Evolutionary conservation across 2,797 vertebrate species (phyloP), one percentile per base, ranked within the genome.

Genomic region (Rhabdophis nuchalis): DNA sequence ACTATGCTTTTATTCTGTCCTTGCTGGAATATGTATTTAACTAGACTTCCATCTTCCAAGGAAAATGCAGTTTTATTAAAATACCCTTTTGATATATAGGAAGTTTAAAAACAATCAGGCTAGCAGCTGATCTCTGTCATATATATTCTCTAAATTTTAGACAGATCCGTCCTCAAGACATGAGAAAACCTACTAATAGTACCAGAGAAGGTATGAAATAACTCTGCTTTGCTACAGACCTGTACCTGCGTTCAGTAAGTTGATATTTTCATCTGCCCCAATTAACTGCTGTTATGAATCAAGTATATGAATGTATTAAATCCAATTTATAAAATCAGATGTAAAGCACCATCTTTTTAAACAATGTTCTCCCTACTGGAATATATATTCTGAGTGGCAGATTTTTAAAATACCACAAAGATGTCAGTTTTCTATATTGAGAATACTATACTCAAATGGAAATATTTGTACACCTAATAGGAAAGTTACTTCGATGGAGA

Each of bases 31-130:
- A 61, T 56, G 88, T 86, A 72, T 93, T 90, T 54, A 60, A 32
- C 27, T 32, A 88, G 36, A 11, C 92, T 94, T 93, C 92, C 89
- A 57, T 94, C 25, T 46, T 32, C 86, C 11, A 10, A 41, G 90
- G 91, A 50, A 92, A 87, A 4, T 4, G 10, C 46, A 14, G 1
- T 87, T 68, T 1, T 46, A 87, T 92, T 89, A 85, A 14, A 89
- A 61, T 68, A 13, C 0, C 2, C 72, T 90, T 94, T 92, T 1
- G 85, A 68, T 87, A 91, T 50, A 52, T 91, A n/a, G 29, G 90
- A 91, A 89, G 36, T 32, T 16, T 41, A 20, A 20, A 87, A 92
- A 86, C 92, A 68, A 12, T 77, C 32, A 77, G 32, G 18, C 32
- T 8, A 86, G 12, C 64, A 88, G 1, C n/a, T 56, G 1, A 23